Conservation (phyloP, 2,888 invertebrate genomes). For the Prosopocoilus inquinatus region DNA sequence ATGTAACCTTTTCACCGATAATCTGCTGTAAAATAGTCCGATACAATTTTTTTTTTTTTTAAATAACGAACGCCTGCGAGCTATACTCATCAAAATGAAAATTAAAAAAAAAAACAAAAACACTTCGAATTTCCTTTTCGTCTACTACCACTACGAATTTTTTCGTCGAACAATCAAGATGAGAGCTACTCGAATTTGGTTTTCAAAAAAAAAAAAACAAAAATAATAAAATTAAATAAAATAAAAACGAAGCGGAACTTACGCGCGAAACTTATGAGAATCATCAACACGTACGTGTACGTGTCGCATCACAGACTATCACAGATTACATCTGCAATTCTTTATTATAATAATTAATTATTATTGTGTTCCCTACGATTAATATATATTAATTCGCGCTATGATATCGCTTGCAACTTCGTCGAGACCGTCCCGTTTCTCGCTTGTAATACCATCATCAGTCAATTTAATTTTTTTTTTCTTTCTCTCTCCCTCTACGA, state of each 20-base stretch:
- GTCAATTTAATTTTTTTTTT: slow-evolving; percentile 5
- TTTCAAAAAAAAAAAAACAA: too few species aligned
- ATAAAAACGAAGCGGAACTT: slow-evolving; percentile 1
- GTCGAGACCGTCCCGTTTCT: slow-evolving; percentile 32
- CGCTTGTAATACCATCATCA: slow-evolving; percentile 22
- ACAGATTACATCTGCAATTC: slow-evolving; percentile 51
- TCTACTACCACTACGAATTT: slow-evolving; percentile 4
- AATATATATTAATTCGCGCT: slow-evolving; percentile 18
- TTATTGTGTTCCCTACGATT: slow-evolving; percentile 29
- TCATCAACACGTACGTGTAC: slow-evolving; percentile 23
- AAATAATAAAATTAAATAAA: slow-evolving; percentile 1
- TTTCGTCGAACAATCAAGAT: not conserved
- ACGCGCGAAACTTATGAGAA: slow-evolving; percentile 19
- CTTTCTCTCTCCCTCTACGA: slow-evolving; percentile 4
- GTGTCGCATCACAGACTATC: slow-evolving; percentile 49
- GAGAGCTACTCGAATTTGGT: too few species aligned
- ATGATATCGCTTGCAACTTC: slow-evolving; percentile 25
- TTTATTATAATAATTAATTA: slow-evolving; percentile 31
- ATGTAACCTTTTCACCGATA: slow-evolving; percentile 21
- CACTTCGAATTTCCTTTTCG: too few species aligned
- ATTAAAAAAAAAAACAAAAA: too few species aligned
- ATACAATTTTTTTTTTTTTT: too few species aligned
- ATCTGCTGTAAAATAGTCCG: slow-evolving; percentile 20
- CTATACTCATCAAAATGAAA: not conserved
- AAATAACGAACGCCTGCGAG: slow-evolving; percentile 8